phyloP scores from a whole-genome alignment of 2,797 vertebrate species.

The Clarias platycephalus region DNA sequence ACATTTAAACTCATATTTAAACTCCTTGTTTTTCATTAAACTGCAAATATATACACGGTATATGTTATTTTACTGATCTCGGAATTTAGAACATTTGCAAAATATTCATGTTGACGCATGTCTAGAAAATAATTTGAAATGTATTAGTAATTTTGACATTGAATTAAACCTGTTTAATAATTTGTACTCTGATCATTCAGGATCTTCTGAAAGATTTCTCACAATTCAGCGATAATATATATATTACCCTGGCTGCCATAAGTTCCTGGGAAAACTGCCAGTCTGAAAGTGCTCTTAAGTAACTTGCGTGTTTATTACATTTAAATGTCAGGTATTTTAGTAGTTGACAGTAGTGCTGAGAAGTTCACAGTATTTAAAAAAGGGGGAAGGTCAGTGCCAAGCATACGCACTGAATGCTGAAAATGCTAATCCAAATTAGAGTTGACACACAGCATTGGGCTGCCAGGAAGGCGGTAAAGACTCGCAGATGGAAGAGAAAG shows the following conservation, averaged over 20 bases:
- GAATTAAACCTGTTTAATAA: conserved; percentile 23
- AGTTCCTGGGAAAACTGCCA: conserved; percentile 61
- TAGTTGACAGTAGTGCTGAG: conserved; percentile 60
- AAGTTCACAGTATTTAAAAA: conserved; percentile 74
- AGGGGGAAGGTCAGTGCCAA: conserved; percentile 67
- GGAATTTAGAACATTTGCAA: background rate
- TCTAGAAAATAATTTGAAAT: background rate
- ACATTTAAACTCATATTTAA: background rate
- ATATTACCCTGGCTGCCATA: conserved; percentile 67
- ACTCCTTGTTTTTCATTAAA: background rate
- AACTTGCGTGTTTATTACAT: conserved; percentile 54
- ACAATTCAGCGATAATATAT: conserved; percentile 62
- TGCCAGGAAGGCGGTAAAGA: conserved; percentile 49
- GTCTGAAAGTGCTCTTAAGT: conserved; percentile 72
- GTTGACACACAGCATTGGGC: conserved; percentile 48
- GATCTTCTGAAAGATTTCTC: conserved; percentile 51
- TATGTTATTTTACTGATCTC: background rate
- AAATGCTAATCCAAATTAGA: conserved; percentile 67
- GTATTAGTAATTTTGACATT: conserved; percentile 4
- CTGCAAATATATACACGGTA: background rate
- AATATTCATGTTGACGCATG: conserved; percentile 1
- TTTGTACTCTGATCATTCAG: background rate
- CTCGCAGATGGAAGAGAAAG: conserved; percentile 43
- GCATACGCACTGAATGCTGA: conserved; percentile 63
- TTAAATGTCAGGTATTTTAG: conserved; percentile 63